phyloP scores from a whole-genome alignment of 2,113 vertebrate species.

The Ovis aries region ARS-UI_Ramb_v3.0 NC_056056.1:31884001-31884500 shows the following conservation, averaged over 20 bases:
- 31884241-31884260: neutral
- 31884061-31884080: neutral
- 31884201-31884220: neutral
- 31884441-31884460: neutral
- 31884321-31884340: neutral
- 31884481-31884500: neutral
- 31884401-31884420: neutral
- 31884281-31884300: conserved; percentile 20
- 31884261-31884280: neutral
- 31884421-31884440: neutral
- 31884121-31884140: neutral
- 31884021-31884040: neutral
- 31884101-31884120: neutral
- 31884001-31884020: neutral
- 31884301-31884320: neutral
- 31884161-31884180: neutral
- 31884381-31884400: neutral
- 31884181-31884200: neutral
- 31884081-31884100: neutral
- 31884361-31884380: neutral
- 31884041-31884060: neutral
- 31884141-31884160: conserved; percentile 8
- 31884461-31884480: neutral
- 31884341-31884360: neutral
- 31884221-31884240: neutral